Conservation (phyloP, 1,140 invertebrate species). For the Halictus rubicundus region DNA sequence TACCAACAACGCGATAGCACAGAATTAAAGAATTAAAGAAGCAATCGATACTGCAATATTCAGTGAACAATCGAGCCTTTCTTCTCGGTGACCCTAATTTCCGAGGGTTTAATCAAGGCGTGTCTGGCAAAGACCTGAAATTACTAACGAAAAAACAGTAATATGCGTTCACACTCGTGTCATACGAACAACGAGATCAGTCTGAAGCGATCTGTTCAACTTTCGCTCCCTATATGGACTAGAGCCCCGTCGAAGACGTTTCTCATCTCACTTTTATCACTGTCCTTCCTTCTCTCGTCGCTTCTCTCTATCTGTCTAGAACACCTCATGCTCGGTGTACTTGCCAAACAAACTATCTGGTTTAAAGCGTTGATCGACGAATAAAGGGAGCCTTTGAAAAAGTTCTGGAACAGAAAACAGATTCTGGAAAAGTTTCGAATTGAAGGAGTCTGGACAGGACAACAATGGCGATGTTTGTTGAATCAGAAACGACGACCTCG, state of each 20-base stretch:
- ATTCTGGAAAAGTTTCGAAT: no score
- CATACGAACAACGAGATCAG: slow-evolving; percentile 61
- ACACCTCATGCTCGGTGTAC: neutral
- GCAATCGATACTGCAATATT: neutral
- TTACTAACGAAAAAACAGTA: slow-evolving; percentile 34
- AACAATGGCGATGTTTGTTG: neutral
- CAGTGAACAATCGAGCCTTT: slow-evolving; percentile 3
- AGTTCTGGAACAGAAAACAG: no score
- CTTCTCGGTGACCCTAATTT: slow-evolving; percentile 32
- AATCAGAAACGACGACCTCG: slow-evolving; percentile 10
- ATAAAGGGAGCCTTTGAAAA: no score
- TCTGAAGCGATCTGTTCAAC: slow-evolving; percentile 67
- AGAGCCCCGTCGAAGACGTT: slow-evolving; percentile 66
- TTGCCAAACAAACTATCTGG: no score
- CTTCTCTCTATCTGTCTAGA: neutral
- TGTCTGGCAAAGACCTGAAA: slow-evolving; percentile 16
- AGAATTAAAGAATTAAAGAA: neutral
- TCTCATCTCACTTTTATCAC: slow-evolving; percentile 54
- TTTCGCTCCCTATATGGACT: slow-evolving; percentile 79
- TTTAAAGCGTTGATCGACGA: no score
- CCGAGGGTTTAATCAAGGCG: slow-evolving; percentile 11
- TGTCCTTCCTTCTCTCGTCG: slow-evolving; percentile 10
- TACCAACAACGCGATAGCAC: neutral
- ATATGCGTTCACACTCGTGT: slow-evolving; percentile 50
- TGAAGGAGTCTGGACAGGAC: no score